Base-by-base conservation (phyloP, 2,888 invertebrate genomes). In the Stenodera caucasica region DNA sequence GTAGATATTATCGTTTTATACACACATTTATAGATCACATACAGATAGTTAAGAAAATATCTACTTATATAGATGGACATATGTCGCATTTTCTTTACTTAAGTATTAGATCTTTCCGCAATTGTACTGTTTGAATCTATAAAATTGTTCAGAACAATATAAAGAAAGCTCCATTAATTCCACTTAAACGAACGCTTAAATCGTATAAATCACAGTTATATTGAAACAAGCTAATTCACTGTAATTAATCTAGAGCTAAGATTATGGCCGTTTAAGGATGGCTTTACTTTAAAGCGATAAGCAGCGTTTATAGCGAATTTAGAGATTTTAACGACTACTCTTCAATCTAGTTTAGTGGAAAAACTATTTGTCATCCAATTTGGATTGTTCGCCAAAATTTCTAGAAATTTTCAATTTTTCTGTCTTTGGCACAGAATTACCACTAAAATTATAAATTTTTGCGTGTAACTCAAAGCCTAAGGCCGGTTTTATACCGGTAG, bases 21-120 rank as follows among this genome's bases (percentile, higher is more conserved):
- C 45, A 45, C 5, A 45, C n/a, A n/a, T n/a, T n/a, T 45, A 45
- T 45, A 45, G 45, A 23, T 45, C 45, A 45, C 45, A 45, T 45
- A 26, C 5, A 26, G n/a, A n/a, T n/a, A n/a, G n/a, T n/a, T n/a
- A n/a, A n/a, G n/a, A n/a, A n/a, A n/a, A n/a, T n/a, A n/a, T n/a
- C n/a, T n/a, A n/a, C n/a, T n/a, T n/a, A n/a, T n/a, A 21, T 21
- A 45, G 45, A 45, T 21, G 45, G 21, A 45, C 45, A 21, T 45
- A 45, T 45, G 21, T 45, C 21, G 15, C 5, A 29, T 35, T 1
- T 37, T 2, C 18, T 37, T 37, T 37, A 37, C 2, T n/a, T n/a
- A n/a, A n/a, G n/a, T n/a, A 45, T 14, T 35, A 14, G 35, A 35
- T 35, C 35, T 35, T 37, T 37, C 37, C 8, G 37, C 8, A 15